A percentile compares a stretch with the other conserved stretches of the same genome.
These are phyloP conservation scores for Spilosoma lubricipeda DNA, from an alignment of 2,888 invertebrate species.

Conservation along the genomic window DNA sequence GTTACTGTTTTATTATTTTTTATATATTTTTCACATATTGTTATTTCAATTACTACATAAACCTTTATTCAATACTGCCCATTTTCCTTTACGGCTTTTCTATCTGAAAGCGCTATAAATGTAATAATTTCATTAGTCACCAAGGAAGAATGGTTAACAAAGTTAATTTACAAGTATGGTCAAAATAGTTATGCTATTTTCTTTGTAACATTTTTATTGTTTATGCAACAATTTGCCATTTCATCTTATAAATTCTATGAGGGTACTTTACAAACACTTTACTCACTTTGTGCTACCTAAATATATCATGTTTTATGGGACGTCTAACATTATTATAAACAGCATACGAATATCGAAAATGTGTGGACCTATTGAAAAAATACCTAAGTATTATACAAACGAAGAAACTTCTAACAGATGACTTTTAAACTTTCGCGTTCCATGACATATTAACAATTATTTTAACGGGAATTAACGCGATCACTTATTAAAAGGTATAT, in stretches of 20 bases:
- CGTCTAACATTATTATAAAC: neutral
- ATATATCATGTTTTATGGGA: neutral
- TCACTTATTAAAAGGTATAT: no score
- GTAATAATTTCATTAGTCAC: neutral
- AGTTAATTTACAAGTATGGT: neutral
- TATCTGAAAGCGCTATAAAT: neutral
- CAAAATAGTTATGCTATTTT: neutral
- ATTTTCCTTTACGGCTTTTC: neutral
- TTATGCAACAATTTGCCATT: neutral
- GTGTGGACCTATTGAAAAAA: neutral
- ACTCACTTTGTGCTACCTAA: neutral
- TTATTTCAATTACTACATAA: neutral
- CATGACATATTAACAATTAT: no score
- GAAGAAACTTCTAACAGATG: neutral
- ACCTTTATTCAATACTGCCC: neutral
- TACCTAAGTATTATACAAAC: neutral
- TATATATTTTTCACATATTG: neutral
- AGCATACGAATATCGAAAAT: neutral
- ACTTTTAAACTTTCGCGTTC: no score
- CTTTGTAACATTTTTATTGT: neutral
- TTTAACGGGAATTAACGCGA: no score
- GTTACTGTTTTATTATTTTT: neutral
- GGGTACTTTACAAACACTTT: no score
- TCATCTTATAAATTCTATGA: neutral
- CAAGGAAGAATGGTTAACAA: neutral